A percentile compares a stretch with the other conserved stretches of the same genome.
Conservation (phyloP, 2,797 vertebrate genomes). For the Syndactyla subalaris region DNA sequence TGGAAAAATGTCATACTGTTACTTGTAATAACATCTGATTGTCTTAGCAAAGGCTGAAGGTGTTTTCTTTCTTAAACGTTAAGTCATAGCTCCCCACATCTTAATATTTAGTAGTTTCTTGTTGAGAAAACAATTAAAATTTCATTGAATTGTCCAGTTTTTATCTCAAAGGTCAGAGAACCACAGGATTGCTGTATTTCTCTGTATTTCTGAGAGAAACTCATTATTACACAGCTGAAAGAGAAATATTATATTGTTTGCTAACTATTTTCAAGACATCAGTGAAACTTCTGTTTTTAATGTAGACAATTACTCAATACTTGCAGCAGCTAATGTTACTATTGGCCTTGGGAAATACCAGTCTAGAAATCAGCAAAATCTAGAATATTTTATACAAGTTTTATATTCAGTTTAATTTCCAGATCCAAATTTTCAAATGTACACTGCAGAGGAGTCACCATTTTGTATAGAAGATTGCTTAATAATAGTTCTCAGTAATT, state of each 20-base stretch:
- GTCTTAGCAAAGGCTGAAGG: neutral
- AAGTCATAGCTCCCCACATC: neutral
- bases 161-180: neutral
- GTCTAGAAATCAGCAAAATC: neutral
- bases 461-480: neutral
- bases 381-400: neutral
- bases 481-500: neutral
- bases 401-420: neutral
- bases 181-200: neutral
- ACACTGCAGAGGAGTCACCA: neutral
- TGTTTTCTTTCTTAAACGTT: neutral
- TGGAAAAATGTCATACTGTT: neutral
- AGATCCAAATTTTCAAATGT: neutral
- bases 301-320: neutral
- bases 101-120: neutral
- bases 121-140: neutral
- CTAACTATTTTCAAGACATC: neutral
- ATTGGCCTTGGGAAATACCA: neutral
- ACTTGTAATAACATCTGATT: neutral
- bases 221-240: neutral
- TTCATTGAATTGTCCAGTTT: neutral
- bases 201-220: neutral
- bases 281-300: neutral
- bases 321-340: neutral
- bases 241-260: neutral